phyloP scores from a whole-genome alignment of 1,140 invertebrate genomes.

The Drosophila nigrodunni region DNA sequence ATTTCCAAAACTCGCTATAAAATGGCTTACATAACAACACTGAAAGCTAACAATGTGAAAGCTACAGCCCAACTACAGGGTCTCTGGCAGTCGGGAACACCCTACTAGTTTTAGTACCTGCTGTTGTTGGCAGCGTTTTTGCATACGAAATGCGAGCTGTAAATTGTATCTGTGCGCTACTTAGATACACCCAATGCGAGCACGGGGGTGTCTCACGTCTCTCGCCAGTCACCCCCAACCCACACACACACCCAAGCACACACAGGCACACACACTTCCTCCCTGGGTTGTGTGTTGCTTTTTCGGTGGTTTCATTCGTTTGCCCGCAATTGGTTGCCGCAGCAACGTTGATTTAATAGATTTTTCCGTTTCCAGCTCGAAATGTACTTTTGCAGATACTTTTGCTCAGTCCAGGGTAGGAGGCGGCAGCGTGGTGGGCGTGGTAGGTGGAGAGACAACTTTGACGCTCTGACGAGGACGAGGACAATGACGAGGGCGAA shows the following conservation, averaged over 20 bases:
- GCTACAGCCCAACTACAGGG: not conserved
- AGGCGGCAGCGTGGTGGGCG: not conserved
- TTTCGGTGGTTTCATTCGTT: conserved; percentile 80
- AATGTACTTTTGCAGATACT: conserved; percentile 77
- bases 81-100: not conserved
- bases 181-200: conserved; percentile 74
- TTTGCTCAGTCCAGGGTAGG: conserved; percentile 1
- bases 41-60: too few relatives aligned
- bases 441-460: conserved; percentile 11
- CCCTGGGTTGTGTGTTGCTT: conserved; percentile 28
- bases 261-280: not conserved
- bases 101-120: not conserved
- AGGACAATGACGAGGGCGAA: conserved; percentile 30
- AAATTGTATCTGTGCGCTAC: conserved; percentile 82
- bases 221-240: conserved; percentile 5
- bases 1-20: too few relatives aligned
- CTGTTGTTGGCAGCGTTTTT: conserved; percentile 56
- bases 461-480: conserved; percentile 39
- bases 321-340: conserved; percentile 83
- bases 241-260: not conserved
- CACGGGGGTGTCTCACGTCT: conserved; percentile 56
- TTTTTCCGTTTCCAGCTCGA: conserved; percentile 78
- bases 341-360: conserved; percentile 84
- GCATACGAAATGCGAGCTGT: conserved; percentile 82
- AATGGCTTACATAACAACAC: too few relatives aligned